Percentiles rank a stretch among this genome's conserved stretches.
These are phyloP conservation scores for Idaea dimidiata DNA, from an alignment of 2,888 invertebrate genomes.

Conservation along the genomic window DNA sequence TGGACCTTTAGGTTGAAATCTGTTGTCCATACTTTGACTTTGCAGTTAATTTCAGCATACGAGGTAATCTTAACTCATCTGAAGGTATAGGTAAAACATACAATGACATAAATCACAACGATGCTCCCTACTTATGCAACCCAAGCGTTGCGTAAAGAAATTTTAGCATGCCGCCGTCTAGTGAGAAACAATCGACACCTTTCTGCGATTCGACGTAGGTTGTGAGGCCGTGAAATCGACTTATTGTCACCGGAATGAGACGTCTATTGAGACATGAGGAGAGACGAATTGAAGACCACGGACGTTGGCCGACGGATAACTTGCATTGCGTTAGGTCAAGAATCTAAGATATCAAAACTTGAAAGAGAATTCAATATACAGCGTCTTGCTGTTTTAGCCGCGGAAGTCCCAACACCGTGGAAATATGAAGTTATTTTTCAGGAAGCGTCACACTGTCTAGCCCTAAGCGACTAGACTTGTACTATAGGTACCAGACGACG, in stretches of 20 bases:
- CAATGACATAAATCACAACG: slow-evolving; percentile 48
- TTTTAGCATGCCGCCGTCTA: slow-evolving; percentile 73
- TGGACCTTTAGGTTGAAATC: too few relatives aligned
- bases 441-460: too few relatives aligned
- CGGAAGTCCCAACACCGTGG: too few relatives aligned
- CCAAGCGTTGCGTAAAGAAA: slow-evolving; percentile 63
- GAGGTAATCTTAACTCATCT: slow-evolving; percentile 22
- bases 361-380: too few relatives aligned
- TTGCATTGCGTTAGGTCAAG: too few relatives aligned
- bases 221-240: slow-evolving; percentile 63
- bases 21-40: too few relatives aligned
- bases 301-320: too few relatives aligned
- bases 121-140: slow-evolving; percentile 55
- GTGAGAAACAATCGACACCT: slow-evolving; percentile 64
- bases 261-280: slow-evolving; percentile 43
- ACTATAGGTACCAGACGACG: too few relatives aligned
- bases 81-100: slow-evolving; percentile 37
- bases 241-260: slow-evolving; percentile 40
- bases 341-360: too few relatives aligned
- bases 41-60: neutral
- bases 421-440: too few relatives aligned
- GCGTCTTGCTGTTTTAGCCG: too few relatives aligned
- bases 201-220: slow-evolving; percentile 47
- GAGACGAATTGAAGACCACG: slow-evolving; percentile 55
- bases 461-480: too few relatives aligned